Conservation (phyloP, 2,113 vertebrate genomes). For the Morone chrysops region DNA sequence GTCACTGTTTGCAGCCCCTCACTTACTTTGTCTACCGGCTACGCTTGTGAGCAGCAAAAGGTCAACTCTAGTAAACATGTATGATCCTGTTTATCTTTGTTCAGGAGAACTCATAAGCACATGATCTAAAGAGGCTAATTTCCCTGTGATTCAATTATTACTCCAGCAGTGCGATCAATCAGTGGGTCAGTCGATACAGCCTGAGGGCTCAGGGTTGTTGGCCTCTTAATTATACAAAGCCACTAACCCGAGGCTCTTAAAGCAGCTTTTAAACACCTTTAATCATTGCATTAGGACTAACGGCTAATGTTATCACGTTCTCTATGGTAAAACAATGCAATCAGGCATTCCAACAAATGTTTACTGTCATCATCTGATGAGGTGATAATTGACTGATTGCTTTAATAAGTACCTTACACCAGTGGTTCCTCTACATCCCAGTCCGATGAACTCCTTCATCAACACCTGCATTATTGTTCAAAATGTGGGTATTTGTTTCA, state of each 20-base stretch:
- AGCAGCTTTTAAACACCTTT: not conserved
- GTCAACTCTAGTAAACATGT: not conserved
- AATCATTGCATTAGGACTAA: not conserved
- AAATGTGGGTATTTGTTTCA: too few species aligned
- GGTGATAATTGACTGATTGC: not conserved
- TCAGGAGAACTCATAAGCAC: not conserved
- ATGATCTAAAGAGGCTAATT: conserved; percentile 3
- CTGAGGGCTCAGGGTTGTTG: not conserved
- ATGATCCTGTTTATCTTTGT: not conserved
- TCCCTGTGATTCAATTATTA: not conserved
- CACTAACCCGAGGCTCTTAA: not conserved
- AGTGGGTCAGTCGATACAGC: conserved; percentile 16
- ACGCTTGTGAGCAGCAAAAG: not conserved
- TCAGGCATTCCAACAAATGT: not conserved
- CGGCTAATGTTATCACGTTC: not conserved
- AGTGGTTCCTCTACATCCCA: too few species aligned
- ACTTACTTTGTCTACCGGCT: not conserved
- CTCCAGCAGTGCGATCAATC: conserved; percentile 12
- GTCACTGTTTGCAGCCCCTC: conserved; percentile 1
- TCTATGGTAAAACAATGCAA: too few species aligned
- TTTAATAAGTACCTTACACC: not conserved
- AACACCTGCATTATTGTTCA: too few species aligned
- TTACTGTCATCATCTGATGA: not conserved
- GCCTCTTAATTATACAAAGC: not conserved
- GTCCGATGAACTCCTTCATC: too few species aligned